Percentiles rank a stretch among this genome's conserved stretches.
These are phyloP conservation scores for Chymomyza amoena DNA, from an alignment of 2,888 invertebrate genomes.

Conservation along the genomic window DNA sequence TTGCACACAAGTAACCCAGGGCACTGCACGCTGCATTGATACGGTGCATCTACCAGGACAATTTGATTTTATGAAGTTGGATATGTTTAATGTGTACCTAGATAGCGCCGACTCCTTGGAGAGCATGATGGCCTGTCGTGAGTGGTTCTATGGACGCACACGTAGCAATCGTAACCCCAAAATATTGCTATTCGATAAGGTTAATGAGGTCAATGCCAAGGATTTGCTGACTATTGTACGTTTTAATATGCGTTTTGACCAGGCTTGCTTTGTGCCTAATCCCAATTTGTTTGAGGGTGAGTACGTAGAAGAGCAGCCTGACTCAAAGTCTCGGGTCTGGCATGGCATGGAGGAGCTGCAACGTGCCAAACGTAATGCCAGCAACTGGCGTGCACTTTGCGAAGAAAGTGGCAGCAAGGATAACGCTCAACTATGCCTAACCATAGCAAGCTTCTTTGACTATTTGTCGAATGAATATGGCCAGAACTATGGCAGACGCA, in stretches of 20 bases:
- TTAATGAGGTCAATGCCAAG: conserved; percentile 62
- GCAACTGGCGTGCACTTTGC: conserved; percentile 56
- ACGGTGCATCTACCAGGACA: conserved; percentile 41
- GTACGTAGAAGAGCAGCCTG: conserved; percentile 10
- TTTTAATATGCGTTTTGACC: conserved; percentile 53
- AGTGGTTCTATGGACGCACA: conserved; percentile 52
- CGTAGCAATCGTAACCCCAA: conserved; percentile 56
- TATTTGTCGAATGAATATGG: conserved; percentile 50
- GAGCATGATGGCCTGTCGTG: conserved; percentile 64
- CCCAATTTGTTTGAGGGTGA: conserved; percentile 54
- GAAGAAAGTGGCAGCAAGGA: conserved; percentile 53
- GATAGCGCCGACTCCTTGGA: conserved; percentile 57
- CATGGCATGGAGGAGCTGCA: conserved; percentile 60
- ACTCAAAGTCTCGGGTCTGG: conserved; percentile 39
- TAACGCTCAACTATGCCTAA: conserved; percentile 46
- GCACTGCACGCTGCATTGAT: conserved; percentile 42
- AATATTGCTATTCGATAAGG: conserved; percentile 54
- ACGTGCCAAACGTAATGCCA: conserved; percentile 53
- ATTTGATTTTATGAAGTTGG: conserved; percentile 50
- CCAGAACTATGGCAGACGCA: conserved; percentile 52
- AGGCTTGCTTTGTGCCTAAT: conserved; percentile 57
- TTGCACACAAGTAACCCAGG: conserved; percentile 38
- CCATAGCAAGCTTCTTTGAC: conserved; percentile 52
- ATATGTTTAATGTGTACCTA: conserved; percentile 55
- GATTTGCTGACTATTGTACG: conserved; percentile 55